A percentile compares a stretch with the other conserved stretches of the same genome.
Evolutionary conservation across 2,888 invertebrate genomes (phyloP).

Genomic region (Drosophila bunnanda): DNA sequence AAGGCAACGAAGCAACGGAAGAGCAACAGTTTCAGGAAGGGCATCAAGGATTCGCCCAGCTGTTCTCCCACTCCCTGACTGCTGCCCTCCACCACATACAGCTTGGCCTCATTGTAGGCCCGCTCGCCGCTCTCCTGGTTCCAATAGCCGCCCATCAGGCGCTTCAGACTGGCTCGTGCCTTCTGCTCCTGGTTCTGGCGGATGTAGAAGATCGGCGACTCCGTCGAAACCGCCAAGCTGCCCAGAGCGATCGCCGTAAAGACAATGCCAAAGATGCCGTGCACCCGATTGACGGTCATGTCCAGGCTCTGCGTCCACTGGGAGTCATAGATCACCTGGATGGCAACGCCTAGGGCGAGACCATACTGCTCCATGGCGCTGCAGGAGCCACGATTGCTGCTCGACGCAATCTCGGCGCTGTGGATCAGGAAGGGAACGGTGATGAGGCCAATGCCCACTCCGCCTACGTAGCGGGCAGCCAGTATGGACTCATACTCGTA

Average conservation of each 20-base stretch:
- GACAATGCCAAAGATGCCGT: constrained; percentile 72
- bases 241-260: constrained; percentile 50
- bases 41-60: constrained; percentile 47
- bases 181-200: constrained; percentile 62
- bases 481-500: constrained; percentile 54
- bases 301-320: constrained; percentile 35
- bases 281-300: constrained; percentile 53
- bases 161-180: constrained; percentile 56
- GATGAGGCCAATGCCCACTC: constrained; percentile 74
- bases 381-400: constrained; percentile 60
- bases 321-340: constrained; percentile 66
- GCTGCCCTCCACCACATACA: constrained; percentile 63
- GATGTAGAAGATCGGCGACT: constrained; percentile 76
- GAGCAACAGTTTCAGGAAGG: constrained; percentile 71
- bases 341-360: constrained; percentile 65
- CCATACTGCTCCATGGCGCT: constrained; percentile 67
- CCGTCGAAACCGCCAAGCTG: constrained; percentile 48
- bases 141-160: constrained; percentile 41
- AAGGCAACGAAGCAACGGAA: constrained; percentile 76
- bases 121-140: constrained; percentile 37
- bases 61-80: constrained; percentile 41
- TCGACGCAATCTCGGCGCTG: constrained; percentile 67
- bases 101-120: constrained; percentile 65
- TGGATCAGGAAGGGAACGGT: constrained; percentile 74
- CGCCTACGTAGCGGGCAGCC: constrained; percentile 77